Percentiles rank a stretch among this genome's conserved stretches.
Evolutionary conservation across 2,797 vertebrate species (phyloP).

Genomic region (Oophaga sylvatica): DNA sequence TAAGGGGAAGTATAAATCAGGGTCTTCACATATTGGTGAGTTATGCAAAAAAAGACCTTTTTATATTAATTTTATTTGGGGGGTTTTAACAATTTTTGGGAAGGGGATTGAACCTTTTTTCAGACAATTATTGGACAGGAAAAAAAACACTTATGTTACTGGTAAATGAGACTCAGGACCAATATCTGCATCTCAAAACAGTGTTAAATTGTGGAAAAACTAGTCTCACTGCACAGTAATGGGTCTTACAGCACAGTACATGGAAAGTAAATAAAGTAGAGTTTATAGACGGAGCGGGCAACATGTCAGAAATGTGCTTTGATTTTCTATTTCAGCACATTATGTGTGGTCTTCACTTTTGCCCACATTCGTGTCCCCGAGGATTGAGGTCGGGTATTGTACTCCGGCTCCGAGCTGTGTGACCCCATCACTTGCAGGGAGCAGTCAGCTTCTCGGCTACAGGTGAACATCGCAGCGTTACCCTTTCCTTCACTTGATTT

Average conservation of each 20-base stretch:
- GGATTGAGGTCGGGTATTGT: neutral
- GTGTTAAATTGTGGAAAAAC: no score
- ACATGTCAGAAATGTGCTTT: conserved; percentile 3
- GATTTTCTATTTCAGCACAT: neutral
- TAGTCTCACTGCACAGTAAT: no score
- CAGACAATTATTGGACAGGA: no score
- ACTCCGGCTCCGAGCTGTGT: neutral
- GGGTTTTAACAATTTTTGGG: no score
- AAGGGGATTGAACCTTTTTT: no score
- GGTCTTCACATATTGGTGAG: no score
- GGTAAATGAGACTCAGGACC: no score
- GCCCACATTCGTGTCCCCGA: neutral
- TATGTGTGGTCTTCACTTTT: neutral
- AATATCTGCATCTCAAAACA: no score
- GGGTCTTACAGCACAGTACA: neutral
- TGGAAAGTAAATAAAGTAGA: neutral
- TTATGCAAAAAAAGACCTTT: no score
- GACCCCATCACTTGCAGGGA: neutral
- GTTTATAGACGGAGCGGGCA: neutral
- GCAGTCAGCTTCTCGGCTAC: conserved; percentile 8
- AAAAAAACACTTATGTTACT: no score
- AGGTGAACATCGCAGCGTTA: neutral
- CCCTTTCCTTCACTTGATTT: neutral
- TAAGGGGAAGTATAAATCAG: no score
- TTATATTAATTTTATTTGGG: no score